phyloP scores from a whole-genome alignment of 2,888 invertebrate species.

The Tridacna crocea region DNA sequence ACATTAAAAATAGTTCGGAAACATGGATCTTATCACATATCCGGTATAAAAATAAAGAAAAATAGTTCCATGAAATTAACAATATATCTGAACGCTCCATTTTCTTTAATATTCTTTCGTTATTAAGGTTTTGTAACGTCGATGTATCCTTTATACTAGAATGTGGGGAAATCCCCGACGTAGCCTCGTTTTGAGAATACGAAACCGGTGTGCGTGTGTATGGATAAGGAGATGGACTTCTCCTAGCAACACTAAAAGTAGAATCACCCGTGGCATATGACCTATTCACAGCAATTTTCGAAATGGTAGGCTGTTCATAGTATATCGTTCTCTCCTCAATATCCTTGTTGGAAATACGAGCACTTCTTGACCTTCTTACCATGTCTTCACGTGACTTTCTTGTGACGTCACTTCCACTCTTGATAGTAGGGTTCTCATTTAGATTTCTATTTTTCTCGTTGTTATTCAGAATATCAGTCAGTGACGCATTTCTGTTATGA shows the following conservation, averaged over 20 bases:
- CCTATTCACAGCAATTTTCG: constrained; percentile 51
- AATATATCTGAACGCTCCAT: constrained; percentile 25
- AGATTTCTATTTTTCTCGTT: constrained; percentile 29
- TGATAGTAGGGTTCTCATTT: background rate
- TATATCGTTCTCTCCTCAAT: constrained; percentile 25
- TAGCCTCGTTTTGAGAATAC: background rate
- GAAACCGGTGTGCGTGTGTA: constrained; percentile 25
- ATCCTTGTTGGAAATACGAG: constrained; percentile 14
- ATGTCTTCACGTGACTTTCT: constrained; percentile 12
- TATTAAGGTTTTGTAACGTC: constrained; percentile 48
- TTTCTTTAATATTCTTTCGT: constrained; percentile 42
- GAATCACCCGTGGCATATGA: constrained; percentile 58
- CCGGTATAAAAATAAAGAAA: constrained; percentile 16
- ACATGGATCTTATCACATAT: constrained; percentile 36
- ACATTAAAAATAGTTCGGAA: constrained; percentile 44
- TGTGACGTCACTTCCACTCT: background rate
- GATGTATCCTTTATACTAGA: constrained; percentile 16
- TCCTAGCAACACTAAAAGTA: constrained; percentile 53
- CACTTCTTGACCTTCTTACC: background rate
- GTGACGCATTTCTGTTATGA: background rate
- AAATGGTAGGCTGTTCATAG: constrained; percentile 31
- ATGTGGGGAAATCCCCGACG: constrained; percentile 5
- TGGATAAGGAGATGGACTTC: constrained; percentile 48
- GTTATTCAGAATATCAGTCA: constrained; percentile 40
- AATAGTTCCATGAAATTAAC: background rate